Conservation (phyloP, 2,113 vertebrate genomes). For the Cariama cristata region DNA sequence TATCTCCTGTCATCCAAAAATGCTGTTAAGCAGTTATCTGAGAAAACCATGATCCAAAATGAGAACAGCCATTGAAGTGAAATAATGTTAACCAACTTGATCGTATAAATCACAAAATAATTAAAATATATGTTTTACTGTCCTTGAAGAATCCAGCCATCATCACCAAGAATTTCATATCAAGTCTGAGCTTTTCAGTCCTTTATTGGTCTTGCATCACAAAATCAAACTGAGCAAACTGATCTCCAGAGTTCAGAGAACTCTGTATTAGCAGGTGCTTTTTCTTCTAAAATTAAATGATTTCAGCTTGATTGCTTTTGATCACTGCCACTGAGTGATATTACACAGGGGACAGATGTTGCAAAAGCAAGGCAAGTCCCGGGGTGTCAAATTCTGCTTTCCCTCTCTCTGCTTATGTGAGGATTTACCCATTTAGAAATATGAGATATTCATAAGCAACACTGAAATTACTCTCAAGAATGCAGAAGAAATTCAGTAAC, state of each 20-base stretch:
- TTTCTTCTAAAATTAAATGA: neutral
- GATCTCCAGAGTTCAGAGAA: neutral
- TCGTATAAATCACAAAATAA: neutral
- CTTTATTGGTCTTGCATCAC: neutral
- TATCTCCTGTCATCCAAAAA: neutral
- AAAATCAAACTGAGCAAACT: neutral
- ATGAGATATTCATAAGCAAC: neutral
- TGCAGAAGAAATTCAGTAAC: neutral
- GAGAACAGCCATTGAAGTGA: rapidly evolving
- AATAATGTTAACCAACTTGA: neutral
- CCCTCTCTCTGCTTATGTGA: neutral
- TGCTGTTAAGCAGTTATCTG: neutral
- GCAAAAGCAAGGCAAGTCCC: neutral
- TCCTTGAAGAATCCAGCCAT: neutral
- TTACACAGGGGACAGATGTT: neutral
- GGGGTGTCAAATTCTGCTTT: neutral
- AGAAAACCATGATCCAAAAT: neutral
- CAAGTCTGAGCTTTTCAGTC: neutral
- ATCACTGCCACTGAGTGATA: neutral
- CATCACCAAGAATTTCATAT: neutral
- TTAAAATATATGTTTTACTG: neutral
- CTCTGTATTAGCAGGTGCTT: neutral
- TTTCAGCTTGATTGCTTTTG: constrained; percentile 20
- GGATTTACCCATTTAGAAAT: neutral
- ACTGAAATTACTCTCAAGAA: neutral